Evolutionary conservation across 2,888 invertebrate species (phyloP).

Genomic region (Cheilosia vulpina): DNA sequence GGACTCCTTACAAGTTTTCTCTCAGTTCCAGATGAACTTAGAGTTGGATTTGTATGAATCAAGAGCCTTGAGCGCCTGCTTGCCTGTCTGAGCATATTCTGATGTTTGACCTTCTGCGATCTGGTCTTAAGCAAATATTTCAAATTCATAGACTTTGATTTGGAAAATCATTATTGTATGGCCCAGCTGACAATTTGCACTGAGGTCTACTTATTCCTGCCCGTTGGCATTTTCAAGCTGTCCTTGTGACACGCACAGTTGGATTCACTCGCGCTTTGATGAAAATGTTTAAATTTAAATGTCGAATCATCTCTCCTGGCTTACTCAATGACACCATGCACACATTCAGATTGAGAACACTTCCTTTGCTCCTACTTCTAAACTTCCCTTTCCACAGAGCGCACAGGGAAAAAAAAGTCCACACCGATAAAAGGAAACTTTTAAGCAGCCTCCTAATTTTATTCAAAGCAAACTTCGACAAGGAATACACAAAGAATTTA

Average conservation of each 20-base stretch:
- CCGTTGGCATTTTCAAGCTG: too few relatives aligned
- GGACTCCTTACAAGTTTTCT: too few relatives aligned
- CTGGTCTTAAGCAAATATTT: too few relatives aligned
- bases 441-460: constrained; percentile 67
- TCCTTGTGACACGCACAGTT: too few relatives aligned
- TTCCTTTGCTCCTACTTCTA: constrained; percentile 14
- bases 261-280: background rate
- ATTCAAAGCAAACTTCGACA: constrained; percentile 71
- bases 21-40: too few relatives aligned
- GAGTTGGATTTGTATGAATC: too few relatives aligned
- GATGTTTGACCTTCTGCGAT: too few relatives aligned
- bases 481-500: constrained; percentile 38
- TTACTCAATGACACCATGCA: background rate
- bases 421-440: constrained; percentile 47
- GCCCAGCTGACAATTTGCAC: too few relatives aligned
- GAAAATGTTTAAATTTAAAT: background rate
- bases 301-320: background rate
- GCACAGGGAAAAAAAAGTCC: too few relatives aligned
- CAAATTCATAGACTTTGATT: background rate
- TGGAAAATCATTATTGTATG: background rate
- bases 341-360: background rate
- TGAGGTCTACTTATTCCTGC: too few relatives aligned
- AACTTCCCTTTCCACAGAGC: background rate
- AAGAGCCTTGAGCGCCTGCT: too few relatives aligned
- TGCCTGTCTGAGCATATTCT: too few relatives aligned